Base-by-base conservation (phyloP, 2,797 vertebrate genomes). In the Loriculus beryllinus region DNA sequence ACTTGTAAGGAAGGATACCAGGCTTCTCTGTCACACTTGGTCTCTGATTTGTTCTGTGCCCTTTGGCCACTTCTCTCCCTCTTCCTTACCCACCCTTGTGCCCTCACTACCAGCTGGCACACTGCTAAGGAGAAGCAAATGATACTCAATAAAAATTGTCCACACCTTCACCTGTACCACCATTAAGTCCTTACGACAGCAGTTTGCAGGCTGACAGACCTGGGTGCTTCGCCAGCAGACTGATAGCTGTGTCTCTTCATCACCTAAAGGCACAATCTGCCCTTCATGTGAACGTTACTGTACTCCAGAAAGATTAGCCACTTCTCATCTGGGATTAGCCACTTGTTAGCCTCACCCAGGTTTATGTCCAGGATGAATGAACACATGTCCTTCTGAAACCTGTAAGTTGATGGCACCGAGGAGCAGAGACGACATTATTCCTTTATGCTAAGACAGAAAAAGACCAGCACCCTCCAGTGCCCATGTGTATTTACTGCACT, bases 381-480 rank as follows among this genome's bases (percentile, higher is more conserved):
- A 59, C 17, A 17, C 8, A 3, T 2, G 8, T 37, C 16, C 8
- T 68, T 60, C 52, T 31, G 43, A 79, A 71, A n/a, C 40, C 49
- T 68, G 33, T 4, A 56, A 72, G 42, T 1, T 11, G 35, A 19
- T 21, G 43, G 70, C 83, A 70, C 4, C 12, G 31, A 9, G 22
- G 45, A 56, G 43, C 37, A 67, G 42, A 52, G 79, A 51, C 43
- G 45, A 82, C 25, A 29, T 1, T 1, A 13, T 7, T 29, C 37
- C 15, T 87, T 64, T 28, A 8, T 4, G 72, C 49, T 21, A 59
- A 70, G 40, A 49, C n/a, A 52, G 64, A 94, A 52, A 85, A 82
- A 4, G 57, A 92, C 62, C 82, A 92, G 88, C 94, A 91, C 92
- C 86, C 85, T 87, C 92, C 76, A 88, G 87, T 92, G 91, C 78